These are phyloP conservation scores for Propithecus perrieri DNA, from an alignment of 2,797 vertebrate species.

Conservation along the genomic window DNA sequence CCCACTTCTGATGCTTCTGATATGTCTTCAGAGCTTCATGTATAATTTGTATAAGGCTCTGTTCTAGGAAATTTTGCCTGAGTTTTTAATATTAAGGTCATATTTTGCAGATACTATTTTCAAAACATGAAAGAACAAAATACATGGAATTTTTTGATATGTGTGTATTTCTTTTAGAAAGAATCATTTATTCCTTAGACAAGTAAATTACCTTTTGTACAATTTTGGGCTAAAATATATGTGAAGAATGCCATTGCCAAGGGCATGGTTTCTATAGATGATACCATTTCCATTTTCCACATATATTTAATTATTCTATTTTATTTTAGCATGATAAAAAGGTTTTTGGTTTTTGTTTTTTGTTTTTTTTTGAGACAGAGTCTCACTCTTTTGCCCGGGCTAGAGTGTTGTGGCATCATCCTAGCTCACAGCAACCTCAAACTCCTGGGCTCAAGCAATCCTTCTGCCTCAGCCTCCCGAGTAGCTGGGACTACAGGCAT, in stretches of 20 bases:
- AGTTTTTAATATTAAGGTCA: neutral
- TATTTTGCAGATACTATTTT: neutral
- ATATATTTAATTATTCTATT: slow-evolving; percentile 34
- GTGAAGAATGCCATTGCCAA: neutral
- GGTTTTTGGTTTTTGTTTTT: neutral
- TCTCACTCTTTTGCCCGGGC: too few relatives aligned
- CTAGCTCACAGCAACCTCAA: too few relatives aligned
- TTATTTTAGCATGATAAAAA: slow-evolving; percentile 16
- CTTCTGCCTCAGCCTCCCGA: too few relatives aligned
- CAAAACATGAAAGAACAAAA: neutral
- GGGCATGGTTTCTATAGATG: neutral
- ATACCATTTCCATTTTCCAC: neutral
- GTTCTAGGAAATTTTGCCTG: neutral
- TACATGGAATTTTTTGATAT: neutral
- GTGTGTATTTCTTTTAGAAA: neutral
- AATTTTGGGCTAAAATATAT: slow-evolving; percentile 22
- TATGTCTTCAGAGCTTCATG: neutral
- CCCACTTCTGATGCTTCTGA: neutral
- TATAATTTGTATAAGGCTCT: neutral
- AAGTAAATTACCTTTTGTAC: slow-evolving; percentile 26
- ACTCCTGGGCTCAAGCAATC: too few relatives aligned
- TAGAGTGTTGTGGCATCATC: too few relatives aligned
- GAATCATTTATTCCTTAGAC: slow-evolving; percentile 41
- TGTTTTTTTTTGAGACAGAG: too few relatives aligned
- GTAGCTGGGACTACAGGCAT: neutral